Conservation (phyloP, 2,888 invertebrate species). For the Himalopsyche tibetana region DNA sequence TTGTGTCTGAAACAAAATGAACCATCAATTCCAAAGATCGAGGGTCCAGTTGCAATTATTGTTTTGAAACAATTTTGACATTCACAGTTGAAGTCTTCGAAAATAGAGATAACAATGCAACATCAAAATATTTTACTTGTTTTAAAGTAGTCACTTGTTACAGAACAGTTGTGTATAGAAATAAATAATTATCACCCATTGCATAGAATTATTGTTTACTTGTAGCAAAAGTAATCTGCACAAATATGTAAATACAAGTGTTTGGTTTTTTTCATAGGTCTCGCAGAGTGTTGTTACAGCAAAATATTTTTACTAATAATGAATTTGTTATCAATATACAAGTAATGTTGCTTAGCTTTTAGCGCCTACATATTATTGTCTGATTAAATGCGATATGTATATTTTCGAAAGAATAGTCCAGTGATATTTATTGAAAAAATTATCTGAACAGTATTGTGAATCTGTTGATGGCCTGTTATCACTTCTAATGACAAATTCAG, state of each 20-base stretch:
- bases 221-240: background rate
- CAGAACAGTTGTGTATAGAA: background rate
- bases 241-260: background rate
- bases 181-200: background rate
- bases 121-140: background rate
- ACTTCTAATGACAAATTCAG: too few relatives aligned
- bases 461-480: too few relatives aligned
- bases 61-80: too few relatives aligned
- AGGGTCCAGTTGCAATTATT: too few relatives aligned
- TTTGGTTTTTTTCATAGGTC: background rate
- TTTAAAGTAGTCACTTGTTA: background rate
- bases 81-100: too few relatives aligned
- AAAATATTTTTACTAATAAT: background rate
- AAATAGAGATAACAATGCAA: background rate
- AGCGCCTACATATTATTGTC: too few relatives aligned
- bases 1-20: too few relatives aligned
- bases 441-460: background rate
- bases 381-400: background rate
- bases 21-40: too few relatives aligned
- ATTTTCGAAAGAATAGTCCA: background rate
- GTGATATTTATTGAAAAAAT: conserved; percentile 12
- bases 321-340: background rate
- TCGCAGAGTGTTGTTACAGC: background rate
- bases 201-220: background rate
- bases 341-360: background rate